Conservation (phyloP, 2,888 invertebrate species). For the Bursaphelenchus okinawaensis region DNA sequence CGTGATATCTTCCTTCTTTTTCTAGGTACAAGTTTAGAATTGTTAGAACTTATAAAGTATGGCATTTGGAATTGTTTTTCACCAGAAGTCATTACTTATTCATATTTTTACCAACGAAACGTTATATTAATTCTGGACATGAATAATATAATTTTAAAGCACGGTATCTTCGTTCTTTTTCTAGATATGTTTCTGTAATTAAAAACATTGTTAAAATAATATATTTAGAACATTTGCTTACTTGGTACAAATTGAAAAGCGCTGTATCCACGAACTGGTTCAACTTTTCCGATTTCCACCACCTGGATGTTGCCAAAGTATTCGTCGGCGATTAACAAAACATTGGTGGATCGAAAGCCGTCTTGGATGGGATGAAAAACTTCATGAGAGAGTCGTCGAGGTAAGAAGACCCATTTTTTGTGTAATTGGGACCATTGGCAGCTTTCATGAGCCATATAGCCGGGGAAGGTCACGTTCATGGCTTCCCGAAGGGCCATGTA, state of each 20-base stretch:
- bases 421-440: conserved; percentile 80
- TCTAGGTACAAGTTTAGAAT: no score
- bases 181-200: no score
- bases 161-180: no score
- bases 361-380: background rate
- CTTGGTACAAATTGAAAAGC: conserved; percentile 2
- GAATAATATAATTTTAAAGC: no score
- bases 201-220: background rate
- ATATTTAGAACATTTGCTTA: background rate
- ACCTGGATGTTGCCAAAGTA: background rate
- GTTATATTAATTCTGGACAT: no score
- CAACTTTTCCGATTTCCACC: background rate
- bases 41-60: no score
- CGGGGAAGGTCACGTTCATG: conserved; percentile 78
- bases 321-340: background rate
- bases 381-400: conserved; percentile 14
- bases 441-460: conserved; percentile 94
- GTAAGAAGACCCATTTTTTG: conserved; percentile 40
- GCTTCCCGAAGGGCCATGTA: conserved; percentile 68
- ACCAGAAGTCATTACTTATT: no score
- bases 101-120: no score
- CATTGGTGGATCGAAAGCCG: background rate
- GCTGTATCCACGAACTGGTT: background rate
- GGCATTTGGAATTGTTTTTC: no score
- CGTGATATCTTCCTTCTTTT: no score